These are phyloP conservation scores for Timema podura DNA, from an alignment of 2,888 invertebrate genomes.

Conservation along the genomic window DNA sequence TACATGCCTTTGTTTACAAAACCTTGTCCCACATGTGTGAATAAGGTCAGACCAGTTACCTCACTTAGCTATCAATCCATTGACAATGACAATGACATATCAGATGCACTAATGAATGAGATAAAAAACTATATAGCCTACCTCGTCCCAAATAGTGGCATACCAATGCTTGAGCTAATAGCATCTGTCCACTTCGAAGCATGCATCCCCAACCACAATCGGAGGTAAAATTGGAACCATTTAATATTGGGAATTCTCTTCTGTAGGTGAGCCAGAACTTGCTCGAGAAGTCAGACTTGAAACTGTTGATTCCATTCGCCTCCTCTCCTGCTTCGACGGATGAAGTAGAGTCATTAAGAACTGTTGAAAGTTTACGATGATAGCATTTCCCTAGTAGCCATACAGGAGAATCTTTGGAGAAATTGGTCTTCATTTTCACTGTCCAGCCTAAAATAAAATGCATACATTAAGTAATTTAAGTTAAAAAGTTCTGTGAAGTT, in stretches of 20 bases:
- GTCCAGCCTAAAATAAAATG: conserved; percentile 57
- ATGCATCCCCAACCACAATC: conserved; percentile 96
- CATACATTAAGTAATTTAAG: too few relatives aligned
- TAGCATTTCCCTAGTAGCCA: conserved; percentile 83
- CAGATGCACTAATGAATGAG: too few relatives aligned
- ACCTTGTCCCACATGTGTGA: too few relatives aligned
- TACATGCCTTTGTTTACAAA: too few relatives aligned
- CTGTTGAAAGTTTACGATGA: conserved; percentile 55
- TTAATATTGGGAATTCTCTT: conserved; percentile 76
- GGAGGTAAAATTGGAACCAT: conserved; percentile 76
- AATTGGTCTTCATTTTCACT: conserved; percentile 68
- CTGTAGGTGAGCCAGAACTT: conserved; percentile 86
- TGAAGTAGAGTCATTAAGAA: not conserved
- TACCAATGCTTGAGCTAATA: conserved; percentile 81
- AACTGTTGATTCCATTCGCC: conserved; percentile 67
- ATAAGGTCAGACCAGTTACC: too few relatives aligned
- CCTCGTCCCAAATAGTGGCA: conserved; percentile 79
- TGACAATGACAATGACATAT: too few relatives aligned
- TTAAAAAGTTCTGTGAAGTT: too few relatives aligned
- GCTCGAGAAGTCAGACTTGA: conserved; percentile 78
- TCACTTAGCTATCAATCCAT: too few relatives aligned
- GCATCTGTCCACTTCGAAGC: conserved; percentile 87
- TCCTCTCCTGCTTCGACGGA: conserved; percentile 13
- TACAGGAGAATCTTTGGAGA: conserved; percentile 82
- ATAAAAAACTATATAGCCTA: conserved; percentile 37